Evolutionary conservation across 2,888 invertebrate species (phyloP).

Genomic region (Pomacea canaliculata): DNA sequence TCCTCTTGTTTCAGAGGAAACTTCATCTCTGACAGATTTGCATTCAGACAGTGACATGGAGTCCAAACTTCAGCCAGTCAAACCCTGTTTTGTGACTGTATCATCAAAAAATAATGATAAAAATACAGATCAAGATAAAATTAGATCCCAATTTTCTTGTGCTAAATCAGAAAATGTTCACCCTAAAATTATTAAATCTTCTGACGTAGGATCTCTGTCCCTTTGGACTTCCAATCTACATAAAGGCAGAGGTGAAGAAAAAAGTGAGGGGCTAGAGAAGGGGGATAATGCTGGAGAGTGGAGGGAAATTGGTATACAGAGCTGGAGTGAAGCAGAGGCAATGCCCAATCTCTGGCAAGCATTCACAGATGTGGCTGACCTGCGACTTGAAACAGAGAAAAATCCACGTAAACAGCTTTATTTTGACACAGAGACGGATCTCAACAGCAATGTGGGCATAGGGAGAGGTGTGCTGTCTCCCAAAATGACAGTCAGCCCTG

Average conservation of each 20-base stretch:
- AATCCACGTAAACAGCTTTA: conserved; percentile 11
- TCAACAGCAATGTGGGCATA: not conserved
- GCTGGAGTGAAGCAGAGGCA: conserved; percentile 14
- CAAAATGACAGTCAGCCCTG: too few species aligned
- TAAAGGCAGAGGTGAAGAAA: not conserved
- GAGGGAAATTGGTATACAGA: conserved; percentile 11
- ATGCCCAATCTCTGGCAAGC: conserved; percentile 19
- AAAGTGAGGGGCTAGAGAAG: not conserved
- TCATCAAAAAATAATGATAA: not conserved
- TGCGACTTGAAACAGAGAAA: conserved; percentile 7
- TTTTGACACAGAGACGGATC: conserved; percentile 8
- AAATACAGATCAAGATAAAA: not conserved
- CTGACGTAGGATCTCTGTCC: not conserved
- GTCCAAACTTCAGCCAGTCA: not conserved
- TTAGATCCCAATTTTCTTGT: too few species aligned
- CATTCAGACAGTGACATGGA: not conserved
- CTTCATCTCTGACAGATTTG: conserved; percentile 16
- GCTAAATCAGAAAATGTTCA: too few species aligned
- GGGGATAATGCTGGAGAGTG: not conserved
- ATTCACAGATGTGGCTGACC: not conserved
- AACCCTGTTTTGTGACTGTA: too few species aligned
- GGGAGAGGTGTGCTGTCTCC: too few species aligned
- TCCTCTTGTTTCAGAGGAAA: conserved; percentile 13
- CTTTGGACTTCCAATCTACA: conserved; percentile 9
- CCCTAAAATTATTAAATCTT: not conserved